phyloP scores from a whole-genome alignment of 2,888 invertebrate species.

The Brenthis daphne region DNA sequence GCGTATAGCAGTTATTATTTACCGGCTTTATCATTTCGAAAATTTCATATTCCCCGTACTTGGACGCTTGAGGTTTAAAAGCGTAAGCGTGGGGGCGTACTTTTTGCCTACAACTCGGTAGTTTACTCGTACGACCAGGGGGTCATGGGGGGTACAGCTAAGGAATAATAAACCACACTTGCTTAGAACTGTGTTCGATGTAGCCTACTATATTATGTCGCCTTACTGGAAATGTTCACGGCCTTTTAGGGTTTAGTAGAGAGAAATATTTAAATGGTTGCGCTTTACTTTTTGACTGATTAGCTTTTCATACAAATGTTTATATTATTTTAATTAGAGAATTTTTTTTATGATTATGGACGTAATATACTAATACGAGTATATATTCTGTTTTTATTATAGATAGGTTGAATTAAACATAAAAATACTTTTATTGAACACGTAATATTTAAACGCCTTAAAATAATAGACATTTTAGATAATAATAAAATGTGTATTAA shows the following conservation, averaged over 20 bases:
- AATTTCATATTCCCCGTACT: slow-evolving; percentile 82
- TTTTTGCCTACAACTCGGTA: slow-evolving; percentile 78
- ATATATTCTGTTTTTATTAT: too few relatives aligned
- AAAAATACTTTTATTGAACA: too few relatives aligned
- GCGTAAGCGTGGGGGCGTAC: slow-evolving; percentile 71
- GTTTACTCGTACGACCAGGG: slow-evolving; percentile 64
- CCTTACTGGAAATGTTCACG: slow-evolving; percentile 34
- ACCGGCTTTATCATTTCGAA: slow-evolving; percentile 83
- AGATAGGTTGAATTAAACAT: too few relatives aligned
- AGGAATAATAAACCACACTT: slow-evolving; percentile 79
- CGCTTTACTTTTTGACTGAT: slow-evolving; percentile 17
- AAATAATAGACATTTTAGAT: too few relatives aligned
- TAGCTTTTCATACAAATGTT: slow-evolving; percentile 4
- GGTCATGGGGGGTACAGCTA: slow-evolving; percentile 65
- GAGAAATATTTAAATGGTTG: slow-evolving; percentile 22
- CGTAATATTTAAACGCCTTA: too few relatives aligned
- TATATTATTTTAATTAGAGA: neutral
- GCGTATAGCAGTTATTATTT: slow-evolving; percentile 81
- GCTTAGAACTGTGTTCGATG: slow-evolving; percentile 53
- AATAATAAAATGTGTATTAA: slow-evolving; percentile 1
- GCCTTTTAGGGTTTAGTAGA: slow-evolving; percentile 16
- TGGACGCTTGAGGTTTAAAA: slow-evolving; percentile 82
- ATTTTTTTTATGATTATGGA: neutral
- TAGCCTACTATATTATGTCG: slow-evolving; percentile 48
- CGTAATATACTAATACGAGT: too few relatives aligned